Base-by-base conservation (phyloP, 2,888 invertebrate genomes). In the Volucella bombylans region DNA sequence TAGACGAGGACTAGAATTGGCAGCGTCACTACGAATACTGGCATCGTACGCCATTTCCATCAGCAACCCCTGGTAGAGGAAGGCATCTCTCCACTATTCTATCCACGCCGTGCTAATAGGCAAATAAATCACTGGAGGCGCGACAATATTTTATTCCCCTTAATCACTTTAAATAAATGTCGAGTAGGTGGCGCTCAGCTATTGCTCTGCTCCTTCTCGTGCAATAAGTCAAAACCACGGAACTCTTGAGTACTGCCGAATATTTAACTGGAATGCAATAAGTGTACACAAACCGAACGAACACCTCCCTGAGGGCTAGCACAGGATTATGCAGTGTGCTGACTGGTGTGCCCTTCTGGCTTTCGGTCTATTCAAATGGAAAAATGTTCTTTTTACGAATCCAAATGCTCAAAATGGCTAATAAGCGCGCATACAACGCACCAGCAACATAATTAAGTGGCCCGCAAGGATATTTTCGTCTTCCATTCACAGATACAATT, bases 111-210 rank as follows among this genome's bases (percentile, higher is more conserved):
- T 65, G 83, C 83, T 86, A 82, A 78, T 80, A 86, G 87, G 86
- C 87, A 81, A 78, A 87, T 87, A 87, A 87, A 87, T 87, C 87
- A 86, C 64, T 62, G 68, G 68, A 64, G 82, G 86, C 83, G 73
- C 86, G 81, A 87, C 87, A 87, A 86, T 87, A 87, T 86, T 87
- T 87, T 87, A 87, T 86, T 87, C 83, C 83, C 81, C 87, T 87
- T 87, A 87, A 87, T 87, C 87, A 83, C 87, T 83, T 86, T 87
- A 86, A 86, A 86, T 87, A 87, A 87, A 87, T 83, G 82, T 83
- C 87, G 82, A 83, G 77, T 78, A 80, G 82, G 81, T 73, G 86
- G 81, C 67, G 81, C 62, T 62, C 55, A 45, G 38, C 23, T 15
- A 8, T n/a, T 23, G 23, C 14, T 52, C 39, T 23, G 23, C 14